Conservation (phyloP, 2,888 invertebrate species). For the Hydrotaea cyrtoneurina region DNA sequence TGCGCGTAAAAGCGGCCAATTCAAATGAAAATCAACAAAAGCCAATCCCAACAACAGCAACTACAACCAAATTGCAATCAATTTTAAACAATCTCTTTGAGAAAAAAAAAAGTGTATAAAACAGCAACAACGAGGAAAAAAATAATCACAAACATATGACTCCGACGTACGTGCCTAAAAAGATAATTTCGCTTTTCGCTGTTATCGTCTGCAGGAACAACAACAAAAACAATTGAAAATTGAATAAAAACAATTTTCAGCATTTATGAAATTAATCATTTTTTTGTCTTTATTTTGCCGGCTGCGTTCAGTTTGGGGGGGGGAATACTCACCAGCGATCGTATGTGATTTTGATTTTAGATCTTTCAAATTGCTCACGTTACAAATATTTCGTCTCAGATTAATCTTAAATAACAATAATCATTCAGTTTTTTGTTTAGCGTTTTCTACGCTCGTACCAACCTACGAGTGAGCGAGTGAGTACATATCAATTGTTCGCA, state of each 20-base stretch:
- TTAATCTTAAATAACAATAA: conserved; percentile 48
- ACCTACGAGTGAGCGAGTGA: not conserved
- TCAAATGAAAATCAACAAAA: conserved; percentile 25
- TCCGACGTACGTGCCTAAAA: conserved; percentile 45
- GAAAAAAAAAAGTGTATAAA: conserved; percentile 20
- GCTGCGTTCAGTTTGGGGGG: not conserved
- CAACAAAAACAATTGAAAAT: conserved; percentile 33
- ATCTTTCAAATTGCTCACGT: conserved; percentile 26
- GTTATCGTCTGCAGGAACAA: not conserved
- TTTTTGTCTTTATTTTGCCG: no score
- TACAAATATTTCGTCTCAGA: conserved; percentile 33
- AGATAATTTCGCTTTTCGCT: conserved; percentile 35
- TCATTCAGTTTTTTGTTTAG: not conserved
- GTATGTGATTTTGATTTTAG: conserved; percentile 43
- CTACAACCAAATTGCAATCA: conserved; percentile 52
- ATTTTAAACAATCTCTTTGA: conserved; percentile 34
- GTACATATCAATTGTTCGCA: conserved; percentile 24
- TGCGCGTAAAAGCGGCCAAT: conserved; percentile 50
- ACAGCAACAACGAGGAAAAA: conserved; percentile 5
- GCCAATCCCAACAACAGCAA: conserved; percentile 12
- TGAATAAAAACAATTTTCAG: conserved; percentile 34
- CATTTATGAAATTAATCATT: conserved; percentile 51
- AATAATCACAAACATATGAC: conserved; percentile 39
- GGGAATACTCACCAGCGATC: not conserved
- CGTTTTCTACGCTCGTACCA: not conserved